Evolutionary conservation across 1,140 invertebrate species (phyloP), one percentile per base, ranked within the genome.

Genomic region (Drosophila seguyi): DNA sequence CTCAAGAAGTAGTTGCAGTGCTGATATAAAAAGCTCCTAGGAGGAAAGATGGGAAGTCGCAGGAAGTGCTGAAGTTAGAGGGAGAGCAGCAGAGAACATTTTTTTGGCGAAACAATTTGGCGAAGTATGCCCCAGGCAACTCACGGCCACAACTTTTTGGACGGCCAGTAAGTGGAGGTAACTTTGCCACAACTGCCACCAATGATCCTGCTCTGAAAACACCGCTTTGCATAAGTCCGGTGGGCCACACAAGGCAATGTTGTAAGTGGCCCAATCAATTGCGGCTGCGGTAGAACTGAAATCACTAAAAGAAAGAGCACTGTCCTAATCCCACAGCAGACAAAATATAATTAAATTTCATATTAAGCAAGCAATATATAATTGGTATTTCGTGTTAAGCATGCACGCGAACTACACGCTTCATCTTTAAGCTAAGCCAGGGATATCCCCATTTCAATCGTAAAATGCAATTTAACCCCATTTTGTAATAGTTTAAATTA

Each of bases 41-140:
- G 7, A 16, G 14, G n/a, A 22, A 31, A 29, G 11, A 41, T 25
- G 18, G 16, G 44, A 8, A 18, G n/a, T 38, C 2, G 4, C 7
- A 39, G 11, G 6, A 18, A 31, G 18, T 25, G 29, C 31, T 18
- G 14, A 6, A 14, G 20, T 44, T 4, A 22, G n/a, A 4, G 22
- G 13, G 41, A 22, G 10, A 29, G 25, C 18, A 16, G 47, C 18
- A 34, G 7, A 10, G 7, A 39, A 36, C 55, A 60, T 80, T 80
- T 75, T 39, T 48, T 10, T 10, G 18, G 42, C 41, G 69, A 80
- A 81, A 81, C 65, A 81, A 75, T 81, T 81, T 81, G 48, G 34
- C 71, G 60, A 81, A 75, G 63, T 44, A 60, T 57, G 39, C 53
- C 55, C 72, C 42, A 39, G 27, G 67, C 67, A 71, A 61, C 73